Base-by-base conservation (phyloP, 2,888 invertebrate species). In the Ichneumoninae sp. region DNA sequence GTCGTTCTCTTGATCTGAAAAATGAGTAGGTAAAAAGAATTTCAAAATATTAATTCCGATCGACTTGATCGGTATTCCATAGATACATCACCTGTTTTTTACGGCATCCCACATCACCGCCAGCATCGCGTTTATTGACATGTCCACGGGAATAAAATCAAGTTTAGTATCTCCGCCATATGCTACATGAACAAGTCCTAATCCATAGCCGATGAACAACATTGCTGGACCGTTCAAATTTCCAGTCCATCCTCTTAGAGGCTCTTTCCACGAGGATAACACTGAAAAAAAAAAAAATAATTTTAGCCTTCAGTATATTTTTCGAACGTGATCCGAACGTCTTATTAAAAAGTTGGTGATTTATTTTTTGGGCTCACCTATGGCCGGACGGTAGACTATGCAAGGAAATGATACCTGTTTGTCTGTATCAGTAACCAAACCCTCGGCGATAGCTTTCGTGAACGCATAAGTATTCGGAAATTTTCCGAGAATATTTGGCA, bases 101-200 rank as follows among this genome's bases (percentile, higher is more conserved):
- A 83, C 82, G 4, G 87, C 83, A 47, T 92, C 89, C 91, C 91
- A 91, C 0, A 89, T 85, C 10, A 85, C 40, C 16, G 89, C 89
- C 4, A 92, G 60, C 3, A 91, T 60, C n/a, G 88, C 78, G 86
- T 91, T 91, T 0, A 84, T 86, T 19, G 86, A 74, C 89, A 91
- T 88, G 76, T 92, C 91, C 5, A 83, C 90, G 0, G 91, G 92
- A 68, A 91, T 81, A 0, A 89, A 33, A 71, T 92, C 92, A 1
- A 85, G 50, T 5, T 77, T 66, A 22, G 75, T 72, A 47, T 87
- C 75, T 16, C 47, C 10, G 1, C 71, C 36, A 26, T 83, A 86
- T 6, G 75, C 30, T 0, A 84, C 78, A 47, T 89, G 91, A 7
- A 90, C 0, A 0, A 86, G 26, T 22, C 91, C 91, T 60, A 87